Evolutionary conservation across 2,888 invertebrate species (phyloP).

Genomic region (Phania funesta): DNA sequence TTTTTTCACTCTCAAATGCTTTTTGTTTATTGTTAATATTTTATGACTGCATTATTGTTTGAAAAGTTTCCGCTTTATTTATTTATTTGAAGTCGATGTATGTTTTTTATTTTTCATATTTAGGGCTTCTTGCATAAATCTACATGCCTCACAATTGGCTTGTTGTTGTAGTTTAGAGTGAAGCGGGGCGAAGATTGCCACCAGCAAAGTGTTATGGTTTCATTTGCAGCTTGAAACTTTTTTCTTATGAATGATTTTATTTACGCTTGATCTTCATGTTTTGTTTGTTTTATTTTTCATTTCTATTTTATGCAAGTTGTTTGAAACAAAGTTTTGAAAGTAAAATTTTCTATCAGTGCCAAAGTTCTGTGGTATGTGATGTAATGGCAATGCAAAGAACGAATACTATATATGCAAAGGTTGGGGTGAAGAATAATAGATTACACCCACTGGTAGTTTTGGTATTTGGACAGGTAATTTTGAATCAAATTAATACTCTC

Average conservation of each 20-base stretch:
- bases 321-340: conserved; percentile 31
- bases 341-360: conserved; percentile 44
- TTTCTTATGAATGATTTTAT: conserved; percentile 34
- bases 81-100: conserved; percentile 1
- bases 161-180: background rate
- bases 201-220: conserved; percentile 42
- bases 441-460: too few species aligned
- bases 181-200: background rate
- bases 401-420: conserved; percentile 14
- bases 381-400: conserved; percentile 16
- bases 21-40: background rate
- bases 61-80: conserved; percentile 1
- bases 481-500: too few species aligned
- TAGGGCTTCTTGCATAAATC: too few species aligned
- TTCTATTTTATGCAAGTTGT: background rate
- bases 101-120: background rate
- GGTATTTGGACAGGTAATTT: too few species aligned
- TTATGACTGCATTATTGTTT: background rate
- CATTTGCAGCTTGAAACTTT: conserved; percentile 37
- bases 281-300: background rate
- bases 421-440: background rate
- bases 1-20: conserved; percentile 19
- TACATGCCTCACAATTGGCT: too few species aligned
- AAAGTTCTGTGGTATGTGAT: conserved; percentile 3
- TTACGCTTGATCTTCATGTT: conserved; percentile 39